Base-by-base conservation (phyloP, 2,113 vertebrate genomes). In the Hoplias malabaricus region DNA sequence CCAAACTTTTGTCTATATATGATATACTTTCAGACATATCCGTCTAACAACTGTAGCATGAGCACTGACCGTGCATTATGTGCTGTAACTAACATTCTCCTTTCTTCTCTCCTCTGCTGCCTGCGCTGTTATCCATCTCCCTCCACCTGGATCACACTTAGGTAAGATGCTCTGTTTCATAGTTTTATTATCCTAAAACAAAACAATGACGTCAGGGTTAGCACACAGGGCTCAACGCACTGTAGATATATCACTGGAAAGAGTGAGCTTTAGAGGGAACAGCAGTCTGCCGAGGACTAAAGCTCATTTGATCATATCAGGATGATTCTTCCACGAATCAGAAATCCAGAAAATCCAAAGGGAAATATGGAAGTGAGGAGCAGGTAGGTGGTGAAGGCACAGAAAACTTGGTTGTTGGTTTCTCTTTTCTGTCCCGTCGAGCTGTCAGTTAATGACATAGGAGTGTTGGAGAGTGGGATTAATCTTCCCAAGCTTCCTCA, bases 291-390 rank as follows among this genome's bases (percentile, higher is more conserved):
- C 2, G 54, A 79, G 40, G 2, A 38, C 23, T 50, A 59, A 69
- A 79, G 33, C 42, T 40, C 46, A 29, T n/a, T 80, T 73, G 21
- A 36, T 65, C 29, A 40, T 19, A 76, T 80, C 19, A 86, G 87
- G 88, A 89, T 89, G 89, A 86, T 87, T 27, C 6, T 59, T 59
- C 53, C 23, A 16, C 13, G 40, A 69, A 62, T 70, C n/a, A 62
- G 50, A 61, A 61, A n/a, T 68, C 31, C 50, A 34, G 29, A 57
- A 34, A 63, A 65, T 75, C 67, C 59, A 53, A 34, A 68, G 62
- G 61, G 81, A 75, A 74, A 57, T 66, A 53, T 79, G 69, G 61
- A 72, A 67, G 69, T 61, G 63, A 50, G 57, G 81, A 83, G 79
- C 67, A 79, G 72, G 77, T 79, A 79, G 81, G 67, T 79, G 72